Evolutionary conservation across 2,113 vertebrate species (phyloP).

Genomic region (Semnopithecus entellus): DNA sequence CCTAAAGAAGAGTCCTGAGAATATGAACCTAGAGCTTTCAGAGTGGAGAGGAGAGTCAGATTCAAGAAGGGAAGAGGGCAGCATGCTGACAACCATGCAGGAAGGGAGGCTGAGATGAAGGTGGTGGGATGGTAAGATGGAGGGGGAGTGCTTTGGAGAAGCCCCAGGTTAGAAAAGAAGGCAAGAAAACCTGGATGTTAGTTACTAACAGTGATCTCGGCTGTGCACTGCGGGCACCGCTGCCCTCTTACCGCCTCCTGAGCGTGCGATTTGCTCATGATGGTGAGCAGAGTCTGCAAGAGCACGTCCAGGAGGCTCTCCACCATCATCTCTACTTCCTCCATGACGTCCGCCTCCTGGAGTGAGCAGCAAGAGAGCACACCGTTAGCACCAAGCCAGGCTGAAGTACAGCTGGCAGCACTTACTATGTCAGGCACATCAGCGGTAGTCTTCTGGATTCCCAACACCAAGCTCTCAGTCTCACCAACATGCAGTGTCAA

Average conservation of each 20-base stretch:
- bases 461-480: background rate
- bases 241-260: slow-evolving; percentile 99
- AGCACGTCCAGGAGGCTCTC: slow-evolving; percentile 99
- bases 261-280: slow-evolving; percentile 99
- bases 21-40: background rate
- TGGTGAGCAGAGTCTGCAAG: slow-evolving; percentile 96
- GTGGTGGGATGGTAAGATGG: slow-evolving; percentile 43
- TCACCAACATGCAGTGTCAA: background rate
- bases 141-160: slow-evolving; percentile 67
- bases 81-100: slow-evolving; percentile 78
- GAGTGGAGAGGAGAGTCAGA: background rate
- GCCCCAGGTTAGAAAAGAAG: slow-evolving; percentile 83
- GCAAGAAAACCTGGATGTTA: slow-evolving; percentile 94
- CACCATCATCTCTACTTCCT: slow-evolving; percentile 99
- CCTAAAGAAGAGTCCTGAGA: background rate
- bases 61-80: slow-evolving; percentile 40
- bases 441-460: background rate
- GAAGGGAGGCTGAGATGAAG: slow-evolving; percentile 73
- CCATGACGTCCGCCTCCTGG: slow-evolving; percentile 95
- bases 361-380: slow-evolving; percentile 76
- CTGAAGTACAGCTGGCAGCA: background rate
- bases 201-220: slow-evolving; percentile 99
- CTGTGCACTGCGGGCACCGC: slow-evolving; percentile 99
- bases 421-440: slow-evolving; percentile 22
- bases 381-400: slow-evolving; percentile 63